Evolutionary conservation across 2,888 invertebrate genomes (phyloP).

Genomic region (Melanchra persicariae): DNA sequence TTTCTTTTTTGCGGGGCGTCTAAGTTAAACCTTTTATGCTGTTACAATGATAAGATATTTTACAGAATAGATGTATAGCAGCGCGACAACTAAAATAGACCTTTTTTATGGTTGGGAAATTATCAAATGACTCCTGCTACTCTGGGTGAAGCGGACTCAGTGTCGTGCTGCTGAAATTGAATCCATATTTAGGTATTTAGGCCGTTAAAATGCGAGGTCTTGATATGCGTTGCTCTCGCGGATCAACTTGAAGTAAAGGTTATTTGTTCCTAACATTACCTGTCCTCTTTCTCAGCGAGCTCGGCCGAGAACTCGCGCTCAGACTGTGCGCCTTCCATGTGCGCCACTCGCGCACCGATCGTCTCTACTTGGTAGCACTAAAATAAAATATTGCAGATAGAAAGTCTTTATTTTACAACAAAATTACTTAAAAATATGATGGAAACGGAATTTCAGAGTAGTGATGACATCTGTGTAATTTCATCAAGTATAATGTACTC

Average conservation of each 20-base stretch:
- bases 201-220: not conserved
- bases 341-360: slow-evolving; percentile 81
- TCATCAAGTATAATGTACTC: not conserved
- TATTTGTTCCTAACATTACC: slow-evolving; percentile 67
- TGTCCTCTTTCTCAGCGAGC: slow-evolving; percentile 80
- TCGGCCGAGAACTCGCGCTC: slow-evolving; percentile 82
- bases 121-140: no score
- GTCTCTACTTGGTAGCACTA: slow-evolving; percentile 88
- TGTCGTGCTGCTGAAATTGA: no score
- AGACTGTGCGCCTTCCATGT: slow-evolving; percentile 85
- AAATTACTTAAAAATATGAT: not conserved
- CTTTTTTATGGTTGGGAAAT: no score
- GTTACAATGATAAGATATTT: no score
- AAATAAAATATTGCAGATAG: not conserved
- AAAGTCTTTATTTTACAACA: not conserved
- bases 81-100: no score
- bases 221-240: not conserved
- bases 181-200: no score
- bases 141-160: no score
- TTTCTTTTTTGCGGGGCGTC: no score
- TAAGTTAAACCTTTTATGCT: no score
- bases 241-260: not conserved
- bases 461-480: not conserved
- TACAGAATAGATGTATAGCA: no score
- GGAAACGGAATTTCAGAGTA: not conserved